Conservation (phyloP, 2,888 invertebrate species). For the Argyresthia albistria region DNA sequence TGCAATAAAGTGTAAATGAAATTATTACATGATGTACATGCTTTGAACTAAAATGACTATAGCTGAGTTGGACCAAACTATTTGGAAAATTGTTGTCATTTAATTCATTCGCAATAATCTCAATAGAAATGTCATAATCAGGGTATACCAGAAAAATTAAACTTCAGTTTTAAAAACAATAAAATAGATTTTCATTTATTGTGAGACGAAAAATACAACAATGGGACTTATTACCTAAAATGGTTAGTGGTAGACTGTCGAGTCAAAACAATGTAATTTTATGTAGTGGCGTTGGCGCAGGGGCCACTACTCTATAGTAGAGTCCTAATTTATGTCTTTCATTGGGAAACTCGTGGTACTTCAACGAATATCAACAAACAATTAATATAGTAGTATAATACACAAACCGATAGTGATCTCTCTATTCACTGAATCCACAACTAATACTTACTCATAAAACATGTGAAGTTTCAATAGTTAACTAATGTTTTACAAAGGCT, state of each 20-base stretch:
- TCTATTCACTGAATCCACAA: constrained; percentile 64
- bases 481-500: constrained; percentile 65
- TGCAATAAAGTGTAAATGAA: too few species aligned
- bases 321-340: constrained; percentile 70
- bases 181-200: constrained; percentile 74
- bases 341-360: constrained; percentile 59
- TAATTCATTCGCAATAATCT: too few species aligned
- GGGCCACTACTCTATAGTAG: constrained; percentile 24
- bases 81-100: too few species aligned
- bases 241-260: constrained; percentile 71
- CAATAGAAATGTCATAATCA: too few species aligned
- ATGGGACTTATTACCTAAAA: constrained; percentile 71
- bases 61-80: too few species aligned
- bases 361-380: constrained; percentile 62
- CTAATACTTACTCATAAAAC: constrained; percentile 59
- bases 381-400: constrained; percentile 40
- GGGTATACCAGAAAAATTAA: constrained; percentile 35
- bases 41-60: too few species aligned
- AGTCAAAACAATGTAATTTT: constrained; percentile 50
- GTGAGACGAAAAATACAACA: constrained; percentile 74
- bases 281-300: constrained; percentile 5
- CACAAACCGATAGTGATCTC: constrained; percentile 60
- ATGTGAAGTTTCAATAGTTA: constrained; percentile 66
- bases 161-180: constrained; percentile 66
- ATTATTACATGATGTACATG: too few species aligned